These are phyloP conservation scores for Patella ulyssiponensis DNA, from an alignment of 2,888 invertebrate species.

Conservation along the genomic window DNA sequence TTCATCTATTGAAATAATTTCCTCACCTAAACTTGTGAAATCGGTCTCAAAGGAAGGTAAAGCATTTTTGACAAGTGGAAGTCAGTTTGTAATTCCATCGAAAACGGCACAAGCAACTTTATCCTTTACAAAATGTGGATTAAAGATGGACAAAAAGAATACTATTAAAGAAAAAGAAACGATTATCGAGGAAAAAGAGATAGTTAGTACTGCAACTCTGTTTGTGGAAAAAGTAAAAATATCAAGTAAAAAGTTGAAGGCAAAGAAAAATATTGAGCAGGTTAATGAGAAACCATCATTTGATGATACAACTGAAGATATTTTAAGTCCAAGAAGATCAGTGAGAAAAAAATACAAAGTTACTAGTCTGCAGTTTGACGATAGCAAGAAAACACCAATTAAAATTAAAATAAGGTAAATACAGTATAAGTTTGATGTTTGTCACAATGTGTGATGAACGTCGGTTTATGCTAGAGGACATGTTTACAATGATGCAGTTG, in stretches of 20 bases:
- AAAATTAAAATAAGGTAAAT: slow-evolving; percentile 45
- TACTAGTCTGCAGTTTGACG: slow-evolving; percentile 45
- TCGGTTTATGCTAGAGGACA: no score
- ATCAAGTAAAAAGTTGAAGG: not conserved
- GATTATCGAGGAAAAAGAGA: not conserved
- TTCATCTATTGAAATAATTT: no score
- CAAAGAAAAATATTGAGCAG: not conserved
- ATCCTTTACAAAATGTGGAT: slow-evolving; percentile 38
- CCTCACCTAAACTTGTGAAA: not conserved
- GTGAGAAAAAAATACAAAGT: slow-evolving; percentile 48
- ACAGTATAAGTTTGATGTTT: not conserved
- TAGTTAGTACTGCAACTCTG: not conserved
- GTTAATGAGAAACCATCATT: not conserved
- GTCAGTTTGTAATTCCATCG: slow-evolving; percentile 15
- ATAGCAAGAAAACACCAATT: slow-evolving; percentile 48
- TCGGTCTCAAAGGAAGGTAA: not conserved
- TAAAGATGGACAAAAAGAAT: not conserved
- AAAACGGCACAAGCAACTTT: slow-evolving; percentile 46
- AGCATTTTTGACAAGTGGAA: not conserved
- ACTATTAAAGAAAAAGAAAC: not conserved
- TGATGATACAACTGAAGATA: not conserved
- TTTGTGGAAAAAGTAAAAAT: not conserved
- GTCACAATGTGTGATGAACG: no score
- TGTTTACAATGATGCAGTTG: no score
- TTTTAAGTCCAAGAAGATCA: slow-evolving; percentile 30